phyloP scores from a whole-genome alignment of 2,113 vertebrate genomes.

The Poicephalus gulielmi region DNA sequence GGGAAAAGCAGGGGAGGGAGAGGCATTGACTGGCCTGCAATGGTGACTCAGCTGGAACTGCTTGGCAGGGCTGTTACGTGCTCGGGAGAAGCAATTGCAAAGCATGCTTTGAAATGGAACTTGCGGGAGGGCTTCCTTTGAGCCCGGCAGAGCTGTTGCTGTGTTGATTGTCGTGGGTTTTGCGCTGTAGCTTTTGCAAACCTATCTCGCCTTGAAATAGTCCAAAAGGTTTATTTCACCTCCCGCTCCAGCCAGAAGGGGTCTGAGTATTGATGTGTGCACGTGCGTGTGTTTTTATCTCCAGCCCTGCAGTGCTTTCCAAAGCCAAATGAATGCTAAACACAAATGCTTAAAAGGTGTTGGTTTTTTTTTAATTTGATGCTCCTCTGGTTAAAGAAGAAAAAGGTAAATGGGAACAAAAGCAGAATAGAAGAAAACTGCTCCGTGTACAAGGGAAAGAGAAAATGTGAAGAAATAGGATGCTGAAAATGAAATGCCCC shows the following conservation, averaged over 20 bases:
- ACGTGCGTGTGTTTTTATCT: constrained; percentile 24
- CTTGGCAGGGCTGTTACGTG: background rate
- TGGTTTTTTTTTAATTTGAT: background rate
- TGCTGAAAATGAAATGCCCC: background rate
- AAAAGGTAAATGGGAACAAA: background rate
- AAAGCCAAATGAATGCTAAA: constrained; percentile 14
- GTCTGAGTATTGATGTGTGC: background rate
- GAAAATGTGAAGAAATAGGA: background rate
- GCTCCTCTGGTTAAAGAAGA: constrained; percentile 5
- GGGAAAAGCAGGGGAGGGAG: background rate
- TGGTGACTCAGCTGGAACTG: constrained; percentile 1
- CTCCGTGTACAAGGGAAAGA: background rate
- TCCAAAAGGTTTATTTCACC: constrained; percentile 24
- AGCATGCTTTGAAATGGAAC: background rate
- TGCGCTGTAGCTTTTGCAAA: constrained; percentile 32
- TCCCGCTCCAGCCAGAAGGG: background rate
- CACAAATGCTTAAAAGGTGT: constrained; percentile 11
- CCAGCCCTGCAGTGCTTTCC: constrained; percentile 8
- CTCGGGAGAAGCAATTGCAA: background rate
- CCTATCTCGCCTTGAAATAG: background rate
- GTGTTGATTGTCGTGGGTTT: background rate
- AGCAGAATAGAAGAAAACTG: background rate
- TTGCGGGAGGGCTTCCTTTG: constrained; percentile 39
- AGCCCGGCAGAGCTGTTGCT: background rate
- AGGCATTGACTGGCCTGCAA: background rate